Evolutionary conservation across 2,888 invertebrate species (phyloP).

Genomic region (Caenorhabditis doughertyi): DNA sequence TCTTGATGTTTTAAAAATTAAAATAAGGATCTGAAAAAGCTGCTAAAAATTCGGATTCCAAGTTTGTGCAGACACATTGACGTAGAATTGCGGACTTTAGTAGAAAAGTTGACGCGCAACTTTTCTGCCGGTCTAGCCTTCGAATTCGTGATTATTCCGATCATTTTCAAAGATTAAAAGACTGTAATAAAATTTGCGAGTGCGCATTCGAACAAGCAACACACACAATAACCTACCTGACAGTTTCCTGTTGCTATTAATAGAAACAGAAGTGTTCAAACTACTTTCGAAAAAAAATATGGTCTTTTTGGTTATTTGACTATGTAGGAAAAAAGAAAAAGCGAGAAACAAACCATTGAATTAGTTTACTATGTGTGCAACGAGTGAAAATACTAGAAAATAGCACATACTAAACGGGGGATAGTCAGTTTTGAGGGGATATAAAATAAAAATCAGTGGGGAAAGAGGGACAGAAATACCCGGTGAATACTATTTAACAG

Average conservation of each 20-base stretch:
- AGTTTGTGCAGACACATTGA: conserved; percentile 23
- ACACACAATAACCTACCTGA: too few relatives aligned
- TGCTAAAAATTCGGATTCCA: not conserved
- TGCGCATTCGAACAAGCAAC: too few relatives aligned
- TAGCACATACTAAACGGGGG: not conserved
- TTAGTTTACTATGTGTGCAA: not conserved
- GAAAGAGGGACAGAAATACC: not conserved
- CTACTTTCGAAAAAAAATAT: too few relatives aligned
- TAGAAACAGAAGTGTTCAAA: too few relatives aligned
- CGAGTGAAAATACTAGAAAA: not conserved
- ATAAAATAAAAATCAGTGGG: not conserved
- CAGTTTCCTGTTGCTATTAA: too few relatives aligned
- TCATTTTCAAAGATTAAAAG: too few relatives aligned
- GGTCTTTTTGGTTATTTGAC: too few relatives aligned
- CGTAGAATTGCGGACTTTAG: not conserved
- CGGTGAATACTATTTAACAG: not conserved
- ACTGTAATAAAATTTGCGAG: too few relatives aligned
- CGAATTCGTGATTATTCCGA: not conserved
- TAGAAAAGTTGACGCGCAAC: not conserved
- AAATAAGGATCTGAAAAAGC: not conserved
- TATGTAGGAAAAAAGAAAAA: not conserved
- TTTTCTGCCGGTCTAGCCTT: not conserved
- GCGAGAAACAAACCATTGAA: not conserved
- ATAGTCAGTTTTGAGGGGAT: not conserved
- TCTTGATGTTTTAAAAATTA: not conserved